phyloP scores from a whole-genome alignment of 2,797 vertebrate genomes.

The Micrastur ruficollis region DNA sequence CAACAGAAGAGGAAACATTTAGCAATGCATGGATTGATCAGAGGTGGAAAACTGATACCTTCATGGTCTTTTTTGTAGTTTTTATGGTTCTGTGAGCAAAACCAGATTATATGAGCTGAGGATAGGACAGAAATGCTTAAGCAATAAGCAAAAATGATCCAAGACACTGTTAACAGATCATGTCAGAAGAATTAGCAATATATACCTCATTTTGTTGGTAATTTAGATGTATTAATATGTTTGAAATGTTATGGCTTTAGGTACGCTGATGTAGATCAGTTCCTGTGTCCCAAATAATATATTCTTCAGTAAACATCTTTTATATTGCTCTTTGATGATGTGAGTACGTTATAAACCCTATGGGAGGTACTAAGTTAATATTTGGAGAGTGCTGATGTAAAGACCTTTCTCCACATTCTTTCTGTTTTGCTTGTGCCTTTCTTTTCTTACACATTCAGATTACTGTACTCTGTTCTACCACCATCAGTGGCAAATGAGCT shows the following conservation, averaged over 20 bases:
- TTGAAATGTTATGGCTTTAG: not conserved
- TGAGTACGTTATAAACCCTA: not conserved
- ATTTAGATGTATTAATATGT: not conserved
- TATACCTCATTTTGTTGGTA: not conserved
- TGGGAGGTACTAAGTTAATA: not conserved
- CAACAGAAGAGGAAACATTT: not conserved
- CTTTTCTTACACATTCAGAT: slow-evolving; percentile 65
- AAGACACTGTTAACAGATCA: not conserved
- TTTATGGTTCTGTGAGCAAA: not conserved
- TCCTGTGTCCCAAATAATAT: not conserved
- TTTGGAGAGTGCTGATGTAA: not conserved
- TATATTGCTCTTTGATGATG: not conserved
- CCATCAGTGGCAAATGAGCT: slow-evolving; percentile 97
- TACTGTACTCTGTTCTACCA: slow-evolving; percentile 95
- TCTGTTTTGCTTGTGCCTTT: not conserved
- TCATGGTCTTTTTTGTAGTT: not conserved
- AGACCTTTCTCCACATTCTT: not conserved
- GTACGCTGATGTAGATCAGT: not conserved
- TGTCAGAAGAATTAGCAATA: not conserved
- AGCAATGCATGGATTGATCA: not conserved
- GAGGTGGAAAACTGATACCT: not conserved
- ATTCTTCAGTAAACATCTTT: not conserved
- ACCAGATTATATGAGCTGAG: not conserved
- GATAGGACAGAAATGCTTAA: not conserved
- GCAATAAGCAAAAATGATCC: not conserved